These are phyloP conservation scores for Glossophaga mutica DNA, from an alignment of 2,797 vertebrate species.

Conservation along the genomic window DNA sequence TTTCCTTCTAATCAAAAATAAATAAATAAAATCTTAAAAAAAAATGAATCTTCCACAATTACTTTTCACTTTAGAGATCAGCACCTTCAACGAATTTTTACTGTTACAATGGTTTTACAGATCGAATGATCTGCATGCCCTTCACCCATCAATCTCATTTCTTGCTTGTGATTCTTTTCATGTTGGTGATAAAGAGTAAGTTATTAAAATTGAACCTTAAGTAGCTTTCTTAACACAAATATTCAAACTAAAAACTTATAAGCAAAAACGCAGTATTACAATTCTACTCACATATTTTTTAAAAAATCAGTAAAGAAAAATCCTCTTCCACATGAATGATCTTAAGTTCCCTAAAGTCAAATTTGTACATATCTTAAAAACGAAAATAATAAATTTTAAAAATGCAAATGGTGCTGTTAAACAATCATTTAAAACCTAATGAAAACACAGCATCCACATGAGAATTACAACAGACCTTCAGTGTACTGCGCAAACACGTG, in stretches of 20 bases:
- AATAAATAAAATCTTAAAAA: not conserved
- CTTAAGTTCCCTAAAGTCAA: not conserved
- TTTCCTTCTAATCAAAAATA: no score
- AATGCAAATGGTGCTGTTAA: conserved; percentile 25
- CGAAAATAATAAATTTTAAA: conserved; percentile 23
- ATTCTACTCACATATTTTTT: not conserved
- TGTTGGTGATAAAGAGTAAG: not conserved
- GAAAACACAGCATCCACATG: conserved; percentile 40
- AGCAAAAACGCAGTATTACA: not conserved
- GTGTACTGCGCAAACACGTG: conserved; percentile 47
- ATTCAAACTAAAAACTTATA: not conserved
- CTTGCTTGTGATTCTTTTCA: not conserved
- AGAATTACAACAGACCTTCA: conserved; percentile 63
- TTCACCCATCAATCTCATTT: not conserved
- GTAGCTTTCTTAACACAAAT: not conserved
- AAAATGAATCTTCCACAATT: not conserved
- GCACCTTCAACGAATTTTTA: not conserved
- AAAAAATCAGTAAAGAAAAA: not conserved
- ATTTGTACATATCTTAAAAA: not conserved
- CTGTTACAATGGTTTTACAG: not conserved
- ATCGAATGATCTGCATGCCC: not conserved
- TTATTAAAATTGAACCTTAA: not conserved
- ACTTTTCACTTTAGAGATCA: not conserved
- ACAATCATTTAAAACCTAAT: conserved; percentile 45
- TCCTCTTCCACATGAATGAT: not conserved